Conservation (phyloP, 1,140 invertebrate genomes). For the Nasonia longicornis region DNA sequence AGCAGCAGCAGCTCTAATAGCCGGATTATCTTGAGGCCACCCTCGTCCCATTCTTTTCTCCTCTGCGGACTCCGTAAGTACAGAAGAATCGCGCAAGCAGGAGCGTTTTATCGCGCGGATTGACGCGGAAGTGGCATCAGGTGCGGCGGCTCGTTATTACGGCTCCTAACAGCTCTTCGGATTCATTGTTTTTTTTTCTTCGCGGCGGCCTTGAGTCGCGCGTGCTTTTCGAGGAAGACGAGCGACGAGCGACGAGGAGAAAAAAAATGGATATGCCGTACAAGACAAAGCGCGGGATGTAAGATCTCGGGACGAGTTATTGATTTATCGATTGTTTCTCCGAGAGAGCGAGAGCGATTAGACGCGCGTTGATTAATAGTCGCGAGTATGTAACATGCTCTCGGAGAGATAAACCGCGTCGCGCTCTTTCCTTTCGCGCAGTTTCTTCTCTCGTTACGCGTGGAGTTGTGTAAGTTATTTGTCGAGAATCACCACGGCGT, state of each 20-base stretch:
- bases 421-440: slow-evolving; percentile 45
- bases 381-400: background rate
- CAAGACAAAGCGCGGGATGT: background rate
- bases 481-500: slow-evolving; percentile 42
- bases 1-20: slow-evolving; percentile 67
- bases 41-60: slow-evolving; percentile 27
- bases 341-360: slow-evolving; percentile 18
- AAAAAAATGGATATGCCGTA: background rate
- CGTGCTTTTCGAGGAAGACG: background rate
- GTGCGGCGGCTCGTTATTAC: slow-evolving; percentile 42
- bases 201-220: background rate
- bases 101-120: slow-evolving; percentile 46
- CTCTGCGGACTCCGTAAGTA: background rate
- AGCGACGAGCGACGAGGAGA: background rate
- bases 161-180: background rate
- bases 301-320: slow-evolving; percentile 43
- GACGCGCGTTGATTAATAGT: background rate
- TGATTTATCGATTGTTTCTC: slow-evolving; percentile 54
- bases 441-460: slow-evolving; percentile 48
- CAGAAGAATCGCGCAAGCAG: background rate
- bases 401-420: slow-evolving; percentile 42
- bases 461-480: slow-evolving; percentile 57
- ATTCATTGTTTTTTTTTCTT: background rate
- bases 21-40: slow-evolving; percentile 63
- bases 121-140: slow-evolving; percentile 37